Base-by-base conservation (phyloP, 1,140 invertebrate genomes). In the Magallana gigas region DNA sequence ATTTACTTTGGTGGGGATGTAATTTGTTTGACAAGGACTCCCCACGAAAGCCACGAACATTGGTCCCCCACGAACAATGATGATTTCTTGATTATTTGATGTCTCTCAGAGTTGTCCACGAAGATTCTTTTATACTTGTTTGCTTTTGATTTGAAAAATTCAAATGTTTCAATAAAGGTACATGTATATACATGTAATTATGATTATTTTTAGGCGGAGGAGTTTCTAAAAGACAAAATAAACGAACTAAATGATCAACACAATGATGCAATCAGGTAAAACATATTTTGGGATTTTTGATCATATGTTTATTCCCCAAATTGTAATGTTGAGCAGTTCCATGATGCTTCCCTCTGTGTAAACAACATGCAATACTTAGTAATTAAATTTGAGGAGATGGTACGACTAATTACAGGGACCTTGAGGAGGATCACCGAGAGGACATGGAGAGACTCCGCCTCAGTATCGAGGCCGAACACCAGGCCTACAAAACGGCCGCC, bases 191-290 rank as follows among this genome's bases (percentile, higher is more conserved):
- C 7, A 80, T 29, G 29, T 80, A 11, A 14, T 29, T 36, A 29
- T 29, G 48, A n/a, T 9, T 83, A 9, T 83, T 83, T 57, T 18
- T 87, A 94, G 93, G 91, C 91, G 14, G 93, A 93, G 82, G 92
- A 94, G 83, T 91, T 90, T 88, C 80, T 94, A 11, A 90, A 90
- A 62, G 92, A 93, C 71, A 93, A 91, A 90, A 68, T 93, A 16
- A 91, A 94, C 18, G 91, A 94, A 88, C 58, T 93, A 12, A 88
- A 88, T 9, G 90, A 85, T 68, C 88, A 91, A 76, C 91, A 93
- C 36, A 88, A 90, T 64, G 90, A 93, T 16, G 89, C 92, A 29
- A 91, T 93, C 11, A 91, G 90, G 93, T 93, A 11, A 71, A 48
- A 48, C 36, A 48, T 48, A 48, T 48, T 48, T 48, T 48, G 36